Evolutionary conservation across 2,888 invertebrate genomes (phyloP), one percentile per base, ranked within the genome.

Genomic region (Oscheius sp.): DNA sequence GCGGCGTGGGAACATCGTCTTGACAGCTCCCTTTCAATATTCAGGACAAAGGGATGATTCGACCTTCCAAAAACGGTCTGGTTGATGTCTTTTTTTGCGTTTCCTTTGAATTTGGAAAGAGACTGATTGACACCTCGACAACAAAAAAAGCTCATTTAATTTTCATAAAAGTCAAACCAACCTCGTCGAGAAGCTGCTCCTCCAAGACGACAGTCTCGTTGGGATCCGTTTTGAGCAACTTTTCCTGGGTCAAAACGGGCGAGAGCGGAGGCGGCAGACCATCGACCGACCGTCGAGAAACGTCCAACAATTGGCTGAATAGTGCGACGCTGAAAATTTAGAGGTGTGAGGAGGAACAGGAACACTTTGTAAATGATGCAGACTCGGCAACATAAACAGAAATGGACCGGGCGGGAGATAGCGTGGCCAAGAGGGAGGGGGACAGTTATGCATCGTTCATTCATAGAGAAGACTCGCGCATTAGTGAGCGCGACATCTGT

Each of bases 101-200:
- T n/a, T n/a, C n/a, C n/a, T n/a, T n/a, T n/a, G n/a, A n/a, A n/a
- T n/a, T n/a, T n/a, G n/a, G n/a, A n/a, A n/a, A n/a, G n/a, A n/a
- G n/a, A n/a, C n/a, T n/a, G n/a, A n/a, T n/a, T n/a, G n/a, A n/a
- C n/a, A n/a, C n/a, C n/a, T n/a, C n/a, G n/a, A n/a, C n/a, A n/a
- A n/a, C n/a, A n/a, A n/a, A n/a, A n/a, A n/a, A n/a, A n/a, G n/a
- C n/a, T n/a, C n/a, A n/a, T n/a, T n/a, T n/a, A n/a, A n/a, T n/a
- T n/a, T n/a, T n/a, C n/a, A n/a, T 34, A 15, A n/a, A 17, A 55
- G 29, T 34, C 17, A 33, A 31, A 45, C 66, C 45, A 4, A 66
- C 66, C 66, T 66, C 66, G 45, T 66, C 66, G 55, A 66, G 66
- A 66, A 48, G 66, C 57, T 66, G 48, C 46, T 66, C 66, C 66